phyloP scores from a whole-genome alignment of 2,113 vertebrate species.

The Atrichornis clamosus region DNA sequence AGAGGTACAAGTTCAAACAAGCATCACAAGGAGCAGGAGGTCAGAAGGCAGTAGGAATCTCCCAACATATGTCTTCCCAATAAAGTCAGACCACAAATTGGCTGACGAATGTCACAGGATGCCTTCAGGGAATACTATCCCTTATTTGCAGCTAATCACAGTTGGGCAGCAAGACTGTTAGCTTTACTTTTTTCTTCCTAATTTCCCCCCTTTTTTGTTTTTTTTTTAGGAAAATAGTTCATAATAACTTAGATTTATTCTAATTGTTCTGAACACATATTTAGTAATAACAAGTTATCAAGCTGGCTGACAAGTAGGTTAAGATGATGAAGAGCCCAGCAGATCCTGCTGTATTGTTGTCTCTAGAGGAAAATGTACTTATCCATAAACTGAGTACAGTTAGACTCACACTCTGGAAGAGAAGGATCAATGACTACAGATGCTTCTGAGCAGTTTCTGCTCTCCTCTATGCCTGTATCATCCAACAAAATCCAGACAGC shows the following conservation, averaged over 20 bases:
- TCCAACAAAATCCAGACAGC: not conserved
- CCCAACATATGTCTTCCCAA: not conserved
- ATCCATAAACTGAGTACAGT: not conserved
- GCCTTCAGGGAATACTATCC: not conserved
- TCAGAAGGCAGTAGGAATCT: not conserved
- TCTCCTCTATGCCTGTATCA: not conserved
- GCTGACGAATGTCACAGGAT: not conserved
- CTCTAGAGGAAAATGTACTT: conserved; percentile 40
- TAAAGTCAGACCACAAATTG: not conserved
- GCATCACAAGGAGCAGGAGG: not conserved
- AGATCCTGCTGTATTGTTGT: not conserved
- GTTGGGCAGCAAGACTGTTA: not conserved
- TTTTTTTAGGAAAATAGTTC: not conserved
- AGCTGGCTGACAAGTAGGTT: conserved; percentile 50
- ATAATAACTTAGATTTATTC: conserved; percentile 54
- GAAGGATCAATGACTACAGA: not conserved
- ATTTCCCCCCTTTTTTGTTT: not conserved
- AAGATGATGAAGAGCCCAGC: conserved; percentile 39
- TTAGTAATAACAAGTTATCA: conserved; percentile 54
- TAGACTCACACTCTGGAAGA: not conserved
- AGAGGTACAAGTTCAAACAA: not conserved
- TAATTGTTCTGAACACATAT: conserved; percentile 47
- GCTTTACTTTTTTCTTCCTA: not conserved
- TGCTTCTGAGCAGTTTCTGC: not conserved
- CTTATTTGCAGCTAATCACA: not conserved